phyloP scores from a whole-genome alignment of 2,888 invertebrate species.

The Sinhomidia bicolor region DNA sequence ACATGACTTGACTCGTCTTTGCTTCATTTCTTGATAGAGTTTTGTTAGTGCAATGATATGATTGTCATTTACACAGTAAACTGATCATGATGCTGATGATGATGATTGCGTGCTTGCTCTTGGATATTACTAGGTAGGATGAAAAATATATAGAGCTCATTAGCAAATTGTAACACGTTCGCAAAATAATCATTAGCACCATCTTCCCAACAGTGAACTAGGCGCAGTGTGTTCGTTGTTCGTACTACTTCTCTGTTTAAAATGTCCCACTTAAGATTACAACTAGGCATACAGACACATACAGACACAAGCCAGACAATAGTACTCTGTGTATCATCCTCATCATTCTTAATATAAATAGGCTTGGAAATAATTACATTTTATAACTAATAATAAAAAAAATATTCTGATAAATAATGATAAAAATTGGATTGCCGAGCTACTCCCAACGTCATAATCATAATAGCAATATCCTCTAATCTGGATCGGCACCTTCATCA shows the following conservation, averaged over 20 bases:
- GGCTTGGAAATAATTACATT: background rate
- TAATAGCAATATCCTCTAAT: background rate
- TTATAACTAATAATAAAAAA: slow-evolving; percentile 13
- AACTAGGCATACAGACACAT: background rate
- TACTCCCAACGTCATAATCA: background rate
- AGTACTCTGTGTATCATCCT: background rate
- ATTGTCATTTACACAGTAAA: slow-evolving; percentile 2
- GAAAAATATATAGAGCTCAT: slow-evolving; percentile 34
- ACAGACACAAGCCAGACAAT: background rate
- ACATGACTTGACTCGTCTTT: background rate
- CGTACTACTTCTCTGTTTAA: background rate
- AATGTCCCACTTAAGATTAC: slow-evolving; percentile 36
- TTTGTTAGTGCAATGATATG: background rate
- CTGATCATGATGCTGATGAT: background rate
- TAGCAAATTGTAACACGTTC: slow-evolving; percentile 45
- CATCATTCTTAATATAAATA: slow-evolving; percentile 22
- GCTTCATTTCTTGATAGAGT: background rate
- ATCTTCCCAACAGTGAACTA: background rate
- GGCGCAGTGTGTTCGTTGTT: background rate
- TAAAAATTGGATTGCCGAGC: background rate
- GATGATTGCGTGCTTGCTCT: slow-evolving; percentile 36
- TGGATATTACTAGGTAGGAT: background rate
- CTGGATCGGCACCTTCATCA: slow-evolving; percentile 12
- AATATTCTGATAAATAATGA: background rate
- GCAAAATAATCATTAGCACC: background rate